These are phyloP conservation scores for Alsophila aescularia DNA, from an alignment of 2,888 invertebrate species.

Conservation along the genomic window DNA sequence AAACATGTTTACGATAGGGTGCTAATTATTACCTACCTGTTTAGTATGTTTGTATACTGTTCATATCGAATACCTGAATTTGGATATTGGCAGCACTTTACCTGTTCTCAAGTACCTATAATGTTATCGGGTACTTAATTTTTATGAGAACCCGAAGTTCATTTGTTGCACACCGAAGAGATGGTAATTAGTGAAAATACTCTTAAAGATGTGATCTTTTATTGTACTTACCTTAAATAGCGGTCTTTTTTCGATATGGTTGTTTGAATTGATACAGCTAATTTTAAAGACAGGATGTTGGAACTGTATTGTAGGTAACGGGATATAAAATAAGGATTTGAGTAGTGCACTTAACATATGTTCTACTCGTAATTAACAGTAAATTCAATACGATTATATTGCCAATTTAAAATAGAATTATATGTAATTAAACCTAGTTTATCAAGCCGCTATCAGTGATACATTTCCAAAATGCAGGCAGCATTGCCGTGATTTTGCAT, in stretches of 20 bases:
- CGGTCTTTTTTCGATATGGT: not conserved
- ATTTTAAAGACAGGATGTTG: not conserved
- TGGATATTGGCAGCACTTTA: slow-evolving; percentile 1
- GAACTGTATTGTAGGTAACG: too few relatives aligned
- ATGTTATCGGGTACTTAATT: not conserved
- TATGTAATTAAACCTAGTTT: too few relatives aligned
- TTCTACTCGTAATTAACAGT: too few relatives aligned
- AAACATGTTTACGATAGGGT: slow-evolving; percentile 11
- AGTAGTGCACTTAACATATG: too few relatives aligned
- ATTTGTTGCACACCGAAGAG: not conserved
- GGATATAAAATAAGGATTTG: too few relatives aligned
- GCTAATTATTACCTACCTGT: slow-evolving; percentile 13
- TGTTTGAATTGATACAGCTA: not conserved
- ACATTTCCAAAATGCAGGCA: too few relatives aligned
- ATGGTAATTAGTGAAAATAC: not conserved
- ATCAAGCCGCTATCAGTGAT: too few relatives aligned
- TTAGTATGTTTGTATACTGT: not conserved
- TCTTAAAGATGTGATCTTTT: not conserved
- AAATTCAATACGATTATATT: too few relatives aligned
- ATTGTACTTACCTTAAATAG: not conserved
- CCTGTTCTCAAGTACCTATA: slow-evolving; percentile 7
- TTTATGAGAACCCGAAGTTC: slow-evolving; percentile 1
- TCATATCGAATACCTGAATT: not conserved
- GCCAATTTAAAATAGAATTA: too few relatives aligned
- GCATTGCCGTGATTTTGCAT: too few relatives aligned